These are phyloP conservation scores for Urosaurus nigricauda DNA, from an alignment of 2,797 vertebrate species.

Conservation along the genomic window DNA sequence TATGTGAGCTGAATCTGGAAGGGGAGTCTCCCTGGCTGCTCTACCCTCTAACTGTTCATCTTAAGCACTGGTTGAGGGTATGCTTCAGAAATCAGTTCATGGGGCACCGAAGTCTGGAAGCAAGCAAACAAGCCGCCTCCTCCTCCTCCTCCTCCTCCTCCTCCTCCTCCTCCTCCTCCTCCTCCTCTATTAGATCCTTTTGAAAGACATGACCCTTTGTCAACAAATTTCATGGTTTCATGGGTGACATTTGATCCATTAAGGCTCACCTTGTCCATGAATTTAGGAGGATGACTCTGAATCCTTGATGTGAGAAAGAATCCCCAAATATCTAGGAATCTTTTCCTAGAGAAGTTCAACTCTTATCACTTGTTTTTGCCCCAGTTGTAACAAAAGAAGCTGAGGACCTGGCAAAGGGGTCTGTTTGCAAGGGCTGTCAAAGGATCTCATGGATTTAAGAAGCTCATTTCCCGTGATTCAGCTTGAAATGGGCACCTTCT, in stretches of 20 bases:
- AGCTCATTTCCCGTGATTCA: neutral
- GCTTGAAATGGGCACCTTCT: neutral
- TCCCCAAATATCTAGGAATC: neutral
- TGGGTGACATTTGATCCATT: neutral
- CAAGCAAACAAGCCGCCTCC: constrained; percentile 32
- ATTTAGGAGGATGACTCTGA: constrained; percentile 28
- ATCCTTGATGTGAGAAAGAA: neutral
- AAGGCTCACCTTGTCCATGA: constrained; percentile 28
- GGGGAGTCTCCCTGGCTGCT: neutral
- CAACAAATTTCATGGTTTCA: neutral
- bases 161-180: too few relatives aligned
- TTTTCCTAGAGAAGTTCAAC: neutral
- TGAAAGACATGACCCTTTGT: constrained; percentile 48
- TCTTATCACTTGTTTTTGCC: neutral
- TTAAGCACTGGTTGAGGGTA: constrained; percentile 38
- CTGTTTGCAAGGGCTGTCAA: too few relatives aligned
- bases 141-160: constrained; percentile 42
- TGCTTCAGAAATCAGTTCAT: constrained; percentile 48
- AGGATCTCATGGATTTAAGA: neutral
- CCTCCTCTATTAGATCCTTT: constrained; percentile 45
- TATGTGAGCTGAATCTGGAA: constrained; percentile 82
- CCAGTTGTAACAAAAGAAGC: neutral
- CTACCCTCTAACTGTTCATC: constrained; percentile 24
- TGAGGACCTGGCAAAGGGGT: neutral
- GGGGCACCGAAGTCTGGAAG: constrained; percentile 46